These are phyloP conservation scores for Arctocebus calabarensis DNA, from an alignment of 2,797 vertebrate species.

Conservation along the genomic window DNA sequence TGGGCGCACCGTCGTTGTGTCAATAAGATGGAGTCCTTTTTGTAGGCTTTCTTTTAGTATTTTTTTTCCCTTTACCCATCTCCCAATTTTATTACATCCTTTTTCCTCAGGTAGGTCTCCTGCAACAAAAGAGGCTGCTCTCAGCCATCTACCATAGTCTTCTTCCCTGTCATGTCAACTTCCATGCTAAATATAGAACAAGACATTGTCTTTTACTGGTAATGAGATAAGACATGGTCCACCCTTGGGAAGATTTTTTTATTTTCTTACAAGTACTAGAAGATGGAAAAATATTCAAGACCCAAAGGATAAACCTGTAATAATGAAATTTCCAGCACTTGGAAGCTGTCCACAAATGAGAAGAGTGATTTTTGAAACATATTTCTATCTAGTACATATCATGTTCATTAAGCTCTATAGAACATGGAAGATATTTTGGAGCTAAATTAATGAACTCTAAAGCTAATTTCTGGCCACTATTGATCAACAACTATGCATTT, in stretches of 20 bases:
- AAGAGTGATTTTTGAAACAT: background rate
- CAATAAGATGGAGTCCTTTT: background rate
- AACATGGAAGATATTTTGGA: background rate
- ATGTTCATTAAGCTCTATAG: constrained; percentile 10
- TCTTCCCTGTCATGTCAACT: background rate
- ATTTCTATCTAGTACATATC: background rate
- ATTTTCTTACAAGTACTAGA: constrained; percentile 16
- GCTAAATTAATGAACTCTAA: background rate
- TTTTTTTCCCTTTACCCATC: background rate
- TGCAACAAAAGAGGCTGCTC: background rate
- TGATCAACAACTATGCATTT: background rate
- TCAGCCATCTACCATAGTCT: background rate
- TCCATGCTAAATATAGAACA: background rate
- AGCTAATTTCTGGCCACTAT: background rate
- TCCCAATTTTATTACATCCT: background rate
- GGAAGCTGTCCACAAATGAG: background rate
- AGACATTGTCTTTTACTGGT: background rate
- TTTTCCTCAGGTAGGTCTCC: background rate
- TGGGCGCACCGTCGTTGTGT: accelerated
- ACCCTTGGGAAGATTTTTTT: background rate
- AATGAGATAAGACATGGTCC: background rate
- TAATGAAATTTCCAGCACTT: background rate
- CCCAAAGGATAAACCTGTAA: background rate
- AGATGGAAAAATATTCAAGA: background rate
- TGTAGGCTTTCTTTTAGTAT: background rate